Base-by-base conservation (phyloP, 1,140 invertebrate species). In the Microplitis demolitor region DNA sequence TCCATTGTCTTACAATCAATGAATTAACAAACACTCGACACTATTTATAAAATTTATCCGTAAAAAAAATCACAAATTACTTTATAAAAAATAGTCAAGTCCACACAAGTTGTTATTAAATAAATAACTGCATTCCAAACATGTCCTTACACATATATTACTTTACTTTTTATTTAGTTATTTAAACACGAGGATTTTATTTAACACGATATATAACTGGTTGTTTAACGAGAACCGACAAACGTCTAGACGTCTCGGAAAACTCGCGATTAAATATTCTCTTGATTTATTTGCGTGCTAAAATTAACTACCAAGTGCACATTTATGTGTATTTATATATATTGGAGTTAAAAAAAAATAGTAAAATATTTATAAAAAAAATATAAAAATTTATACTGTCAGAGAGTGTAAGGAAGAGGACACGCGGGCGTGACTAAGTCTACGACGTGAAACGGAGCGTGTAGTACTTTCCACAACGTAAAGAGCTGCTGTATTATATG, bases 381-480 rank as follows among this genome's bases (percentile, higher is more conserved):
- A 54, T n/a, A 54, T 54, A 54, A 3, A 54, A 54, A 14, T 14
- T 14, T 11, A n/a, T n/a, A n/a, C 51, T n/a, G 51, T 54, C 16
- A 14, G 8, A 54, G 51, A 58, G 6, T 45, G 39, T 45, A 45
- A 45, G 39, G 39, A 45, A 58, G 56, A 58, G 6, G 33, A 62
- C 35, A 37, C 60, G 24, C 24, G 60, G 35, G 60, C 33, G 60
- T 62, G 13, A 62, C 35, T 62, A 31, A 16, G 56, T 33, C 56
- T 62, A 61, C 60, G 50, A 31, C 60, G 69, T 71, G 61, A 71
- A 71, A 71, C 69, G 69, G 60, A 71, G 60, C 69, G 69, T 71
- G 61, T 61, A 71, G 24, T 34, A 64, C 60, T 71, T 71, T 71
- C 60, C 60, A 64, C 60, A 31, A 13, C 5, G 4, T 31, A 58